Conservation (phyloP, 1,140 invertebrate species). For the Ceratina calcarata region DNA sequence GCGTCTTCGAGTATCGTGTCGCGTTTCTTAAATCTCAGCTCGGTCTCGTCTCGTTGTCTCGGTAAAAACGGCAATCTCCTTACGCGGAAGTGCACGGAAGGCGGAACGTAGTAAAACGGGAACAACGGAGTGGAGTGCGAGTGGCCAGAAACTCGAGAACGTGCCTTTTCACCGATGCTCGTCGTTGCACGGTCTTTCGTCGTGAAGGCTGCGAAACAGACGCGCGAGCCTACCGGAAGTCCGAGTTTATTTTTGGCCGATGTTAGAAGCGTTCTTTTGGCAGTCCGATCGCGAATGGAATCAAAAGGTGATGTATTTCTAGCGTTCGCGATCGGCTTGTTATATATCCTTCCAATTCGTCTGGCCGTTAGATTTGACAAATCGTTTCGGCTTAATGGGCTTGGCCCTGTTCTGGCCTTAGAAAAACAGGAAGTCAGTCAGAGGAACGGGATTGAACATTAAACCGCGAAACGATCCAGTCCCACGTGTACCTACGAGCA, state of each 20-base stretch:
- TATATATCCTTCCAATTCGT: not conserved
- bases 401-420: not conserved
- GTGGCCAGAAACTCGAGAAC: conserved; percentile 2
- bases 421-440: not conserved
- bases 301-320: conserved; percentile 43
- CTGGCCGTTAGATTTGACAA: not conserved
- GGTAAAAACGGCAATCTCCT: not conserved
- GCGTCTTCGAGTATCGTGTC: not conserved
- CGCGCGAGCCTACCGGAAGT: conserved; percentile 55
- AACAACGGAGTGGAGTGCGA: not conserved
- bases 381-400: not conserved
- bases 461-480: not conserved
- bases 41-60: not conserved
- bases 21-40: not conserved
- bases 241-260: conserved; percentile 60
- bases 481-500: not conserved
- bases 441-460: not conserved
- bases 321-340: conserved; percentile 10
- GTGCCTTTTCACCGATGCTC: not conserved
- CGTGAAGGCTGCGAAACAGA: conserved; percentile 41
- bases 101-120: not conserved
- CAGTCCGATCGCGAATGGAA: conserved; percentile 49
- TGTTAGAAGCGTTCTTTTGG: conserved; percentile 63
- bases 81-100: not conserved
- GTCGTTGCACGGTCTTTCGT: not conserved